Evolutionary conservation across 2,113 vertebrate genomes (phyloP).

Genomic region (Chaenogobius annularis): DNA sequence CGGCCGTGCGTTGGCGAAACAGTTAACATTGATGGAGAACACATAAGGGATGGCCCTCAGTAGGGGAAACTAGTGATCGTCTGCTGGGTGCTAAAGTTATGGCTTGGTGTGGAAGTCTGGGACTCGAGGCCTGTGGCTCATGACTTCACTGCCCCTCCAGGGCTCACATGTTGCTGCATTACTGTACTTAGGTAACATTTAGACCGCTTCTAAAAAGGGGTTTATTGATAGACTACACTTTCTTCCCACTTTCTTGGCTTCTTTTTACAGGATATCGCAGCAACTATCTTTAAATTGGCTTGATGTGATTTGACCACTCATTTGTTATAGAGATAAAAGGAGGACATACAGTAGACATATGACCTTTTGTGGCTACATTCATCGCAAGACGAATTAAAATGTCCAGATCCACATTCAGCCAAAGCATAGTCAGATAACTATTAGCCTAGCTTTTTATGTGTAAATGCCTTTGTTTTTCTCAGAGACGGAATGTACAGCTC

Average conservation of each 20-base stretch:
- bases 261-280: neutral
- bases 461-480: slow-evolving; percentile 12
- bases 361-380: neutral
- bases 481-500: neutral
- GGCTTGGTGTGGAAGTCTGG: slow-evolving; percentile 60
- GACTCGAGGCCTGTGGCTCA: slow-evolving; percentile 34
- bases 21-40: slow-evolving; percentile 71
- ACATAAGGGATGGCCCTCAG: slow-evolving; percentile 70
- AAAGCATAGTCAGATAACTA: neutral
- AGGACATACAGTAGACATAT: neutral
- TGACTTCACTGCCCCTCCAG: slow-evolving; percentile 21
- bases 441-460: neutral
- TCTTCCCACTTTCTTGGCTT: neutral
- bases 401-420: neutral
- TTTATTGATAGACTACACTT: neutral
- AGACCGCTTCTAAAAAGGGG: neutral
- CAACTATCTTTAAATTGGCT: neutral
- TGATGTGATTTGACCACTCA: neutral
- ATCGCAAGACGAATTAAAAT: neutral
- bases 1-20: slow-evolving; percentile 73
- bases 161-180: slow-evolving; percentile 5
- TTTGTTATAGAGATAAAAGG: neutral
- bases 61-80: slow-evolving; percentile 59
- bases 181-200: slow-evolving; percentile 1
- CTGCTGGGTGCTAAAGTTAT: slow-evolving; percentile 69